Percentiles rank a stretch among this genome's conserved stretches.
Evolutionary conservation across 2,113 vertebrate genomes (phyloP).

Genomic region (Phaethon lepturus): DNA sequence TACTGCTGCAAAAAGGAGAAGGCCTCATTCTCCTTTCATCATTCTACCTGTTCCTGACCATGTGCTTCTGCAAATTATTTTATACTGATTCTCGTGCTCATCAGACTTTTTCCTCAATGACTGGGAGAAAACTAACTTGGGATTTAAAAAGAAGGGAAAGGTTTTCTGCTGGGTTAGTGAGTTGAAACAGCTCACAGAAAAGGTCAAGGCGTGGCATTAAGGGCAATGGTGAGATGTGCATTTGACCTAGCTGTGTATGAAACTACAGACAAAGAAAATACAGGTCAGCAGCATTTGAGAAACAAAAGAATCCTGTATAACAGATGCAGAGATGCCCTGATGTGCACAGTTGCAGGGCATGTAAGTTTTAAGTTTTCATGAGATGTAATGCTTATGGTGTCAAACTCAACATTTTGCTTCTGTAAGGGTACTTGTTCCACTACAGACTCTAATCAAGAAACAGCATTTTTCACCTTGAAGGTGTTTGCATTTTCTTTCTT

Average conservation of each 20-base stretch:
- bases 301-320: neutral
- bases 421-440: neutral
- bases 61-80: neutral
- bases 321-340: neutral
- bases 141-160: neutral
- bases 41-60: neutral
- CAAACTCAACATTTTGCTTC: neutral
- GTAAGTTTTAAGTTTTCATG: neutral
- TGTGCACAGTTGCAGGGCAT: neutral
- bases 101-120: neutral
- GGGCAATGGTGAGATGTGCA: neutral
- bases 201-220: neutral
- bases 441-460: neutral
- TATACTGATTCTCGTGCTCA: neutral
- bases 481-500: neutral
- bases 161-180: neutral
- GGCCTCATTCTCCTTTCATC: neutral
- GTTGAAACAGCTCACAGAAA: neutral
- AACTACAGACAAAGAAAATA: neutral
- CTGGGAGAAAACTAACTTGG: neutral
- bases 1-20: neutral
- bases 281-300: fast-evolving
- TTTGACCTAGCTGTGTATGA: neutral
- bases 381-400: neutral
- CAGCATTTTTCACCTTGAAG: neutral